phyloP scores from a whole-genome alignment of 2,888 invertebrate species.

The Morpho deidamia region DNA sequence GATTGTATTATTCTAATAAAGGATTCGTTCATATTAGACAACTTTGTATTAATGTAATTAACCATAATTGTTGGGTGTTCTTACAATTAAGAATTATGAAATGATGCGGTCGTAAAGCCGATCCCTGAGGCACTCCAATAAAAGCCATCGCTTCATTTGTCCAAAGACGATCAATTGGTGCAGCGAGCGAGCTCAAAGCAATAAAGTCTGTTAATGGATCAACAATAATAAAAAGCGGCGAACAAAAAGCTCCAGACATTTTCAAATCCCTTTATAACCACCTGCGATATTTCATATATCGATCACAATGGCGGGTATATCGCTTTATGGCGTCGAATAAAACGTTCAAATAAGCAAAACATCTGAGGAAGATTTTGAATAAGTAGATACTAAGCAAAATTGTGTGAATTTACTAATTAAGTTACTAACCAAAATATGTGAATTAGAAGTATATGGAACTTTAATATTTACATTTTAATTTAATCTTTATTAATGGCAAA shows the following conservation, averaged over 20 bases:
- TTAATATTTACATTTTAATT: too few species aligned
- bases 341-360: slow-evolving; percentile 8
- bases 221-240: slow-evolving; percentile 57
- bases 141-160: slow-evolving; percentile 51
- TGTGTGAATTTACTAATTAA: too few species aligned
- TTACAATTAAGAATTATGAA: slow-evolving; percentile 41
- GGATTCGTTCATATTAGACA: slow-evolving; percentile 13
- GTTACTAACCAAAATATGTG: too few species aligned
- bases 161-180: slow-evolving; percentile 56
- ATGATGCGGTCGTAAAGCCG: slow-evolving; percentile 46
- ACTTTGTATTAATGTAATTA: slow-evolving; percentile 21
- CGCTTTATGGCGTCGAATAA: slow-evolving; percentile 34
- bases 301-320: slow-evolving; percentile 39
- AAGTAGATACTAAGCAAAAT: too few species aligned
- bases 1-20: background rate
- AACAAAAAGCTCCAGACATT: slow-evolving; percentile 49
- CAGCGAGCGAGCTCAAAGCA: slow-evolving; percentile 46
- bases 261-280: slow-evolving; percentile 51
- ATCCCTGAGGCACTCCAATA: slow-evolving; percentile 44
- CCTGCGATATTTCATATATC: slow-evolving; percentile 39
- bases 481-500: too few species aligned
- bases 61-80: slow-evolving; percentile 37
- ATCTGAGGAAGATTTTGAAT: background rate
- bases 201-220: slow-evolving; percentile 66
- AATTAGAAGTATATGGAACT: too few species aligned